phyloP scores from a whole-genome alignment of 2,888 invertebrate species.

The Lithodes maja region DNA sequence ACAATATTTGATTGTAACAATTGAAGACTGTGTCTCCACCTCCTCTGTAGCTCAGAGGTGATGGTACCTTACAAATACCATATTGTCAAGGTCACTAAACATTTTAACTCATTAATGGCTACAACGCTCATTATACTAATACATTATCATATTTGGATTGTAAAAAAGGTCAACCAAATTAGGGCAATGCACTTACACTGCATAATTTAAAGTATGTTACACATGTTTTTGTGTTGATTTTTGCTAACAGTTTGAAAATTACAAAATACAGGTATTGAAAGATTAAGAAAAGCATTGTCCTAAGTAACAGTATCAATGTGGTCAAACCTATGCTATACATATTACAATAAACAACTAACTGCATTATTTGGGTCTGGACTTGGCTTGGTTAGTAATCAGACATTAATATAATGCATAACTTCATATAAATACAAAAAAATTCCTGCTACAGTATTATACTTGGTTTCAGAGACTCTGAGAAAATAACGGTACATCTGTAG shows the following conservation, averaged over 20 bases:
- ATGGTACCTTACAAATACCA: neutral
- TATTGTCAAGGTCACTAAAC: neutral
- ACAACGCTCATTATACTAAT: neutral
- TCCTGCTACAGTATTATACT: neutral
- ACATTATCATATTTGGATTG: neutral
- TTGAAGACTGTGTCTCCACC: neutral
- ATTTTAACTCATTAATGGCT: neutral
- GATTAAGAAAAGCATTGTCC: neutral
- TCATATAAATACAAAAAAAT: neutral
- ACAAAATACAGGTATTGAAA: neutral
- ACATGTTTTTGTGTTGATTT: too few species aligned
- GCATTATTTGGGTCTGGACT: neutral
- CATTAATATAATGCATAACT: neutral
- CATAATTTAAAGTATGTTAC: neutral
- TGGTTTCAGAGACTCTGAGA: too few species aligned
- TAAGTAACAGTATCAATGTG: neutral
- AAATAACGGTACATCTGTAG: neutral
- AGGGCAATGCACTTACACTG: neutral
- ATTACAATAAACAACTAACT: neutral
- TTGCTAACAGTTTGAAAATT: too few species aligned
- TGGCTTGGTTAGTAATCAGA: neutral
- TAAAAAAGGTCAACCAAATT: neutral
- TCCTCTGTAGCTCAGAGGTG: neutral
- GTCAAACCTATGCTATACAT: neutral
- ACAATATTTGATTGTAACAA: slow-evolving; percentile 17